Conservation (phyloP, 2,797 vertebrate genomes). For the Pseudochirops corinnae region DNA sequence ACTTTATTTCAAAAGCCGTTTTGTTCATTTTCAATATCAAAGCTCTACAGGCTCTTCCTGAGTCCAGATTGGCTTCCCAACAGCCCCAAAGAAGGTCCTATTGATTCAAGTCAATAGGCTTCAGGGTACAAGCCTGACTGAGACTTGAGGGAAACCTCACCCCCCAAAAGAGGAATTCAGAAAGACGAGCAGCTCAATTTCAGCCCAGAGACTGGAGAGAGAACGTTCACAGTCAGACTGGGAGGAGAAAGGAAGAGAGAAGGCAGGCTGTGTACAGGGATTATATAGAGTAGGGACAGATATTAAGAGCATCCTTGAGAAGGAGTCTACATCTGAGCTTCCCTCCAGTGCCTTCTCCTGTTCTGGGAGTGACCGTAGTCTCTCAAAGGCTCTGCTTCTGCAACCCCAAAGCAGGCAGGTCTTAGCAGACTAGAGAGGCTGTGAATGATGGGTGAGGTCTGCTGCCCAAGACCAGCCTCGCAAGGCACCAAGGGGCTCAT, state of each 20-base stretch:
- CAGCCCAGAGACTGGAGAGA: background rate
- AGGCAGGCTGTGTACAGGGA: background rate
- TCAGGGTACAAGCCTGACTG: background rate
- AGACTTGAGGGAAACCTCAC: background rate
- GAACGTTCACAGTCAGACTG: background rate
- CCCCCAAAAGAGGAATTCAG: background rate
- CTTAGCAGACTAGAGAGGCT: background rate
- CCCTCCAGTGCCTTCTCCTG: background rate
- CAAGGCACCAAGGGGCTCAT: background rate
- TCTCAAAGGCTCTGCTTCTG: background rate
- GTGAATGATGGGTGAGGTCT: background rate
- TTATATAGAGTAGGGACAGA: background rate
- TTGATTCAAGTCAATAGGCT: background rate
- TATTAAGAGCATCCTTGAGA: background rate
- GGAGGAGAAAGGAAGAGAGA: background rate
- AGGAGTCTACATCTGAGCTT: background rate
- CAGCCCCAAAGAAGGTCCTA: background rate
- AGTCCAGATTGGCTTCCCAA: background rate
- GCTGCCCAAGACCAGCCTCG: background rate
- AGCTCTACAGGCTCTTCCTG: background rate
- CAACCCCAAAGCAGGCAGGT: background rate
- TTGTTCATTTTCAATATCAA: background rate
- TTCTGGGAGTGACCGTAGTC: background rate
- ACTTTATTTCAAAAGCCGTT: background rate
- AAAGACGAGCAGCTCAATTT: background rate